A percentile compares a stretch with the other conserved stretches of the same genome.
phyloP scores from a whole-genome alignment of 2,113 vertebrate species.

The Atractosteus spatula region DNA sequence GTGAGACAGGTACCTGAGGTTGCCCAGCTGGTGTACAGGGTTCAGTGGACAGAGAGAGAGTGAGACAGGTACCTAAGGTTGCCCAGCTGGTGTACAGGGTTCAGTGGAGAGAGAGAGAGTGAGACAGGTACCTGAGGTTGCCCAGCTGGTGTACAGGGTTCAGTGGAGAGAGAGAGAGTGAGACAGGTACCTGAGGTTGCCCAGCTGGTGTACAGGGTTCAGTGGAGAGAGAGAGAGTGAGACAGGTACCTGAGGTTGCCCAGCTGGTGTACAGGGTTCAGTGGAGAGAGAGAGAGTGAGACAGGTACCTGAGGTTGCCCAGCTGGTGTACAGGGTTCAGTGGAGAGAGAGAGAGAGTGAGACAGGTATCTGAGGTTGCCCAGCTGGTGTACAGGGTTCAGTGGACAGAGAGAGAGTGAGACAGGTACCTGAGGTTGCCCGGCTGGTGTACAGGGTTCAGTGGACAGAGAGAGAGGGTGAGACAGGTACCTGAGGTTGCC shows the following conservation, averaged over 20 bases:
- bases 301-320: background rate
- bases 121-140: constrained; percentile 59
- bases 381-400: background rate
- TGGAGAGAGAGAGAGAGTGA: too few species aligned
- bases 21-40: constrained; percentile 72
- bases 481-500: background rate
- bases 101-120: constrained; percentile 59
- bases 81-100: constrained; percentile 72
- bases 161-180: too few species aligned
- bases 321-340: background rate
- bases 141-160: constrained; percentile 34
- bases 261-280: background rate
- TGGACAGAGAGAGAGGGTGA: too few species aligned
- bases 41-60: constrained; percentile 62
- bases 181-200: background rate
- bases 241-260: background rate
- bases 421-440: background rate
- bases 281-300: background rate
- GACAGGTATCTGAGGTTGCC: background rate
- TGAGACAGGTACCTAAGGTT: constrained; percentile 59
- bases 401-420: background rate
- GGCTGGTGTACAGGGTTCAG: background rate
- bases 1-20: constrained; percentile 56
- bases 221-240: too few species aligned
- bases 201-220: background rate